Conservation (phyloP, 2,113 vertebrate species). For the Tonatia bakeri region DNA sequence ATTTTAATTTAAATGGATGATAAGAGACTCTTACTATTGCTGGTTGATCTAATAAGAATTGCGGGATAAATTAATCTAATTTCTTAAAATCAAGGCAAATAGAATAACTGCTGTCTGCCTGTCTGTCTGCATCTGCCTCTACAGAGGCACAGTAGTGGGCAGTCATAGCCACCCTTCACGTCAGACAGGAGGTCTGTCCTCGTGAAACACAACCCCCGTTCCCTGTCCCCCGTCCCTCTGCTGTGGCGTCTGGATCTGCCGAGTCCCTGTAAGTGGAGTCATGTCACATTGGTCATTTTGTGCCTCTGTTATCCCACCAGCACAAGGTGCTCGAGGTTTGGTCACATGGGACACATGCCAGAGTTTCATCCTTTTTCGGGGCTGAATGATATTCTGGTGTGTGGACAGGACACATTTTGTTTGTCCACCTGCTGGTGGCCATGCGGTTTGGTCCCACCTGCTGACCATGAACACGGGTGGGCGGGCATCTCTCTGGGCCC, state of each 20-base stretch:
- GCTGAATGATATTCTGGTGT: neutral
- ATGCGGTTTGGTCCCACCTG: neutral
- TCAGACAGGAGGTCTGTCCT: neutral
- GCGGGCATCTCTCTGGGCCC: fast-evolving
- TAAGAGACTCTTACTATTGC: neutral
- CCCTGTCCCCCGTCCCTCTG: neutral
- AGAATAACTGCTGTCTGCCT: neutral
- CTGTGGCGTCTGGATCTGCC: neutral
- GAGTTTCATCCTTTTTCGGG: neutral
- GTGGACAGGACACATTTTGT: fast-evolving
- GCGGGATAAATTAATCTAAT: slow-evolving; percentile 1
- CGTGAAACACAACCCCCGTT: fast-evolving
- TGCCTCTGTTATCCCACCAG: neutral
- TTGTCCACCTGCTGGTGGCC: fast-evolving
- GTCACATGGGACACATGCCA: fast-evolving
- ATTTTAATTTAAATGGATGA: slow-evolving; percentile 54
- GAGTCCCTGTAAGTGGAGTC: fast-evolving
- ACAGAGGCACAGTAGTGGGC: fast-evolving
- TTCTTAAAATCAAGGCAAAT: slow-evolving; percentile 18
- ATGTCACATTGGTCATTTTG: fast-evolving
- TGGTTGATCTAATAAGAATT: slow-evolving; percentile 56
- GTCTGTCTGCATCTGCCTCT: neutral
- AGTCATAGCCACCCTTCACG: fast-evolving
- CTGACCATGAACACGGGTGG: fast-evolving
- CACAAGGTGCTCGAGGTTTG: fast-evolving